A percentile compares a stretch with the other conserved stretches of the same genome.
Evolutionary conservation across 2,113 vertebrate genomes (phyloP).

Genomic region (Pyrgilauda ruficollis): DNA sequence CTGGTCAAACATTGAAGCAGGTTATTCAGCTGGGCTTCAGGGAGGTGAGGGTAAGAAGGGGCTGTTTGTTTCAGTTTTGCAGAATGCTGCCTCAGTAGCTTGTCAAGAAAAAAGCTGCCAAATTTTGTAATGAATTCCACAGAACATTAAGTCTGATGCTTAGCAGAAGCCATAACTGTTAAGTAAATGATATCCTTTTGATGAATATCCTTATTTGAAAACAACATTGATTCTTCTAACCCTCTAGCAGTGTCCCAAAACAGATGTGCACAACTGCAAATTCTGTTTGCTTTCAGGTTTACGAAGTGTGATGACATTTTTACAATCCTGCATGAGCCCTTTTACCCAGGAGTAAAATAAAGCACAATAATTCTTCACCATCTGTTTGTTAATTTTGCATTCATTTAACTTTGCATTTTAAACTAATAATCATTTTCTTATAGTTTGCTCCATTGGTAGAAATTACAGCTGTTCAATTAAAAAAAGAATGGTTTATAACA

Average conservation of each 20-base stretch:
- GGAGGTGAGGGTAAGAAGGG: background rate
- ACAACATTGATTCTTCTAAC: conserved; percentile 69
- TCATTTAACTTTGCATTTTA: conserved; percentile 72
- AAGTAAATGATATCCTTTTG: conserved; percentile 70
- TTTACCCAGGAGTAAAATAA: conserved; percentile 68
- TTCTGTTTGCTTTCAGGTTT: conserved; percentile 74
- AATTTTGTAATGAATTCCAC: conserved; percentile 68
- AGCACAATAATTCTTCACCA: conserved; percentile 70
- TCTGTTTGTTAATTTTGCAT: conserved; percentile 78
- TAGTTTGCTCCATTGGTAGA: conserved; percentile 52
- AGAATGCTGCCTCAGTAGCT: conserved; percentile 29
- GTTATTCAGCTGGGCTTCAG: background rate
- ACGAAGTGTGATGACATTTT: conserved; percentile 77
- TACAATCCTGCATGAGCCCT: conserved; percentile 66
- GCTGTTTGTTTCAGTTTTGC: background rate
- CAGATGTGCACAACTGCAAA: conserved; percentile 76
- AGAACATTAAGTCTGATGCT: conserved; percentile 69
- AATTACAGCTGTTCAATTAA: conserved; percentile 65
- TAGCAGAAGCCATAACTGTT: conserved; percentile 71
- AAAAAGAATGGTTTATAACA: conserved; percentile 50
- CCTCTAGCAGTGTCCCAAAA: conserved; percentile 72
- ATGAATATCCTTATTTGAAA: conserved; percentile 71
- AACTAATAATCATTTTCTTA: conserved; percentile 72
- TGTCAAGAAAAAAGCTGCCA: conserved; percentile 53
- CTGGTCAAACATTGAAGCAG: background rate